Evolutionary conservation across 2,888 invertebrate species (phyloP), one percentile per base, ranked within the genome.

Genomic region (Andrena trimmerana): DNA sequence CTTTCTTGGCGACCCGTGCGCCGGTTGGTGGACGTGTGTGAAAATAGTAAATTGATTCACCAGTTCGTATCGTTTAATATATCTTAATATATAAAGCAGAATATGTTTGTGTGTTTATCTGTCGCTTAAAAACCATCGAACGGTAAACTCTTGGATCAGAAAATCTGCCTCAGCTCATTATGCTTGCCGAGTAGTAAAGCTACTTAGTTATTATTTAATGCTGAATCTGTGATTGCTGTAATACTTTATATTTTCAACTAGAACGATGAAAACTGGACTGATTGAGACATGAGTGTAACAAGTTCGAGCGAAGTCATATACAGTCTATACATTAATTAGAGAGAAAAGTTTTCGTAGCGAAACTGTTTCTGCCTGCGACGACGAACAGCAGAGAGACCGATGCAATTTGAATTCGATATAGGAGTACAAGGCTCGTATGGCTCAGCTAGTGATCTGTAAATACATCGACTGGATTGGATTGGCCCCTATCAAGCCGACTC

Each of bases 331-430:
- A 2, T 2, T 57, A 24, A 68, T 24, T 24, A 24, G 6, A 31
- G n/a, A n/a, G 31, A 16, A 60, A 59, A 59, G 65, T 24, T 36
- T 60, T 42, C 3, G 5, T 20, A 2, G 5, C 8, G 65, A 27
- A 13, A 33, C 57, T 2, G 5, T 36, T 54, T 66, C 33, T 48
- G 42, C 27, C 59, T 4, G 20, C 52, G 52, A 68, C 48, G 69
- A 59, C 33, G 80, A 57, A 83, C 59, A 54, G 57, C n/a, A 16
- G 42, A 42, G 63, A 57, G 50, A 90, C 84, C 20, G 75, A 84
- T 85, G 85, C 90, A 84, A 92, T 92, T 92, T 89, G 88, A 91
- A 92, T 91, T 89, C 91, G 88, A 92, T 92, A 90, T 88, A 90
- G 86, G 87, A 67, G 83, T 87, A 90, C 89, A 90, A 86, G 72